These are phyloP conservation scores for Hypselothyrea guttata DNA, from an alignment of 2,888 invertebrate genomes.

Conservation along the genomic window DNA sequence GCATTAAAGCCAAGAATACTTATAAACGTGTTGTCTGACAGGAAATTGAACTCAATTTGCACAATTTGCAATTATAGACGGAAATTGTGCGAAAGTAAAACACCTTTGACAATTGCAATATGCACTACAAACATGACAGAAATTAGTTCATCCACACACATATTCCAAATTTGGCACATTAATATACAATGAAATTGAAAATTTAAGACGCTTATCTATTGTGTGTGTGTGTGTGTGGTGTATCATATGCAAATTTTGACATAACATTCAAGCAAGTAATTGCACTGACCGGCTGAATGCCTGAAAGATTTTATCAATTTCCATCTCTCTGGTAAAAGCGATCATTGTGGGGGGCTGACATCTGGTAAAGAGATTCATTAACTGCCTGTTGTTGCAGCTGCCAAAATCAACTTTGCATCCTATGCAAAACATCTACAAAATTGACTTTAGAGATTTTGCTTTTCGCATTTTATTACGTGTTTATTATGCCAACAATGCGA, in stretches of 20 bases:
- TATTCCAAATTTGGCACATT: slow-evolving; percentile 66
- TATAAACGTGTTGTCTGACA: slow-evolving; percentile 35
- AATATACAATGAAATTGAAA: slow-evolving; percentile 76
- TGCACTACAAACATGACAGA: slow-evolving; percentile 5
- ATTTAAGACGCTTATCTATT: slow-evolving; percentile 67
- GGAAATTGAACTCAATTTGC: slow-evolving; percentile 66
- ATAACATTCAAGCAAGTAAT: slow-evolving; percentile 68
- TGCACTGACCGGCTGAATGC: slow-evolving; percentile 46
- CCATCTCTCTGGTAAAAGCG: slow-evolving; percentile 18
- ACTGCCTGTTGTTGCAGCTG: slow-evolving; percentile 32
- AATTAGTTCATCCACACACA: slow-evolving; percentile 16
- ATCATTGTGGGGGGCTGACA: slow-evolving; percentile 14
- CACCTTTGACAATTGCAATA: slow-evolving; percentile 57
- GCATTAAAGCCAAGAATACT: slow-evolving; percentile 50
- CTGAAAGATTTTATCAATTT: slow-evolving; percentile 42
- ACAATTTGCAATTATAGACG: slow-evolving; percentile 68
- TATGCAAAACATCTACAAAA: slow-evolving; percentile 59
- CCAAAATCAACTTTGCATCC: slow-evolving; percentile 43
- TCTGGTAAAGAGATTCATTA: slow-evolving; percentile 48
- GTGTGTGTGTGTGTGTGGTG: slow-evolving; percentile 36
- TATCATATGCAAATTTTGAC: slow-evolving; percentile 57
- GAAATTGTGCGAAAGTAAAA: slow-evolving; percentile 62
- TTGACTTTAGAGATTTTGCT: slow-evolving; percentile 72
- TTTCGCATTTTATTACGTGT: slow-evolving; percentile 69
- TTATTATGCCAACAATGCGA: slow-evolving; percentile 73